Evolutionary conservation across 2,113 vertebrate species (phyloP), one percentile per base, ranked within the genome.

Genomic region (Marmota monax): DNA sequence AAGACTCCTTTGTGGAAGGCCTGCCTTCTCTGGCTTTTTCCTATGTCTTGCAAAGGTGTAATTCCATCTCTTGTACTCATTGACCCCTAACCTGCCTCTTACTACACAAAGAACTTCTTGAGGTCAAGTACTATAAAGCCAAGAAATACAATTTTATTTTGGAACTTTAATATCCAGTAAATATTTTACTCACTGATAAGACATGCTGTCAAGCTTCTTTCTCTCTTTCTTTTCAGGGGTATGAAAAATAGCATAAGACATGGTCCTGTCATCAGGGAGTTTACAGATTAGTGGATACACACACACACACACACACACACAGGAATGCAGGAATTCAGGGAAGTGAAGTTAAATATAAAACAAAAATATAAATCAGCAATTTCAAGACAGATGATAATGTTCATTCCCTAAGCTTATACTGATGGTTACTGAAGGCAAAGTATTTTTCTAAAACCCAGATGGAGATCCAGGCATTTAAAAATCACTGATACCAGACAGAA

Each of bases 401-500:
- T 84, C 78, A 83, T 90, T 90, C 25, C n/a, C 32, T 61, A 96
- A 92, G 80, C 8, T 76, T 85, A 53, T 39, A 37, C 32, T n/a
- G 39, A 76, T 34, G 95, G 42, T 48, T 95, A 72, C 27, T 65
- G 39, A 90, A 34, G 39, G 48, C 53, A 61, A 53, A 95, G 37
- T 65, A 63, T 45, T 70, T 53, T 84, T 82, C 29, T 70, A 77
- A 95, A 95, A 48, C 45, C 27, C 58, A 67, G 42, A 51, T 22
- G 32, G 34, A 39, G 27, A 90, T 13, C 27, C 82, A 58, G 84
- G 56, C 51, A 37, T 67, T 87, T 82, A 79, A 27, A 67, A 37
- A 85, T 77, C 92, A 58, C 12, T 29, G 48, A 90, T 16, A 2
- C 17, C 34, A 48, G 45, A 51, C 32, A 58, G 73, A 82, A 51